Evolutionary conservation across 2,888 invertebrate genomes (phyloP).

Genomic region (Lacanobia wlatinum): DNA sequence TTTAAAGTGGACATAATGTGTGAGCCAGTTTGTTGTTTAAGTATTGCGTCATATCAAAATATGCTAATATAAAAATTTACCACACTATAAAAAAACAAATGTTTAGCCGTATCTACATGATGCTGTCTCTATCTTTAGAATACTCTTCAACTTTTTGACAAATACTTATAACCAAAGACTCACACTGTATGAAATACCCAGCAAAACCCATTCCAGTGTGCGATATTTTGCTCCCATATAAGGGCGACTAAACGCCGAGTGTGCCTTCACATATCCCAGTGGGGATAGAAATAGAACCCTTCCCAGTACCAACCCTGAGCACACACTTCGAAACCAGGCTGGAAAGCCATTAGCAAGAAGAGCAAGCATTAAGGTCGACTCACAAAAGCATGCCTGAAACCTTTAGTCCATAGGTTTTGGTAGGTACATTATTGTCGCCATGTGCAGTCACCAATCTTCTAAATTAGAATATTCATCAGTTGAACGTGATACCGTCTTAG

Average conservation of each 20-base stretch:
- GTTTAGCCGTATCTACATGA: too few species aligned
- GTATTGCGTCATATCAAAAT: background rate
- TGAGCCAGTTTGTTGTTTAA: background rate
- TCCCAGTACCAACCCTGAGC: too few species aligned
- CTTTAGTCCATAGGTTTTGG: background rate
- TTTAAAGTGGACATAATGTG: background rate
- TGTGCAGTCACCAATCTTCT: background rate
- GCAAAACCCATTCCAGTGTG: constrained; percentile 3
- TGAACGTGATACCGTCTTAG: constrained; percentile 2
- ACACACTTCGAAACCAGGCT: background rate
- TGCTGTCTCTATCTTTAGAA: too few species aligned
- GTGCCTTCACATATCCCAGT: background rate
- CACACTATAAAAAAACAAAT: too few species aligned
- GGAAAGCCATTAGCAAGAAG: background rate
- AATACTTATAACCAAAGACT: background rate
- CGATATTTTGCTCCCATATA: constrained; percentile 1
- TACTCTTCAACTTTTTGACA: background rate
- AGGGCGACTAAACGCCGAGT: constrained; percentile 14
- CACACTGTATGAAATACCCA: background rate
- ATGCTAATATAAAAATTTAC: background rate
- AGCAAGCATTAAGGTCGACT: background rate
- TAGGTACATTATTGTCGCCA: too few species aligned
- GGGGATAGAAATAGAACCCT: background rate
- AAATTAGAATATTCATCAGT: constrained; percentile 9
- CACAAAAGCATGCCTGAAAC: background rate